Evolutionary conservation across 2,113 vertebrate genomes (phyloP).

Genomic region (Limnothrissa miodon): DNA sequence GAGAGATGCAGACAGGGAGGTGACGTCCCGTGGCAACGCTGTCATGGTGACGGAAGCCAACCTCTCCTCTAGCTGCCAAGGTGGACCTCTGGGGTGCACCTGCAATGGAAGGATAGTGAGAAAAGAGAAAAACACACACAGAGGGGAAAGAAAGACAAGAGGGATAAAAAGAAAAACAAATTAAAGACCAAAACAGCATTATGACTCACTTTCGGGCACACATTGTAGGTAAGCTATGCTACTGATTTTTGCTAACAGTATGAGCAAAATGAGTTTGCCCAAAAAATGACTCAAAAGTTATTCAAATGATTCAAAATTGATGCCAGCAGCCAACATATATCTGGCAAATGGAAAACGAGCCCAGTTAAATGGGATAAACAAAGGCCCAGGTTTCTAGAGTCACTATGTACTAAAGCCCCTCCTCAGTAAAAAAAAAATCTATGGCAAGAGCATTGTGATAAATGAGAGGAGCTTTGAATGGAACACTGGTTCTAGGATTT

Average conservation of each 20-base stretch:
- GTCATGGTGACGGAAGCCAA: constrained; percentile 81
- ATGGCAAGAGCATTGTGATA: constrained; percentile 15
- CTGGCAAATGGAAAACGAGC: constrained; percentile 44
- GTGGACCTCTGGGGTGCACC: constrained; percentile 73
- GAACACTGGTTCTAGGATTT: neutral
- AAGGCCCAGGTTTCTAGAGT: constrained; percentile 36
- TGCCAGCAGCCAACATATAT: constrained; percentile 61
- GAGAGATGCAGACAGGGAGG: constrained; percentile 74
- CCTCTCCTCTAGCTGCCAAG: constrained; percentile 78
- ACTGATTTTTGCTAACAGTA: constrained; percentile 17
- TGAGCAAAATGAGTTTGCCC: constrained; percentile 20
- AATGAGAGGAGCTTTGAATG: constrained; percentile 15
- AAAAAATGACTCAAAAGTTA: constrained; percentile 46
- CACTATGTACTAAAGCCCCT: constrained; percentile 43
- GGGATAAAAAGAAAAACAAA: neutral
- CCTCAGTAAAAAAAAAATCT: constrained; percentile 19
- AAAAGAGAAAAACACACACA: neutral
- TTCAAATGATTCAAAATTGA: constrained; percentile 54
- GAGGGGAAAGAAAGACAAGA: neutral
- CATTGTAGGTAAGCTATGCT: neutral
- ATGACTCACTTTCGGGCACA: neutral
- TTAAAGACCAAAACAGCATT: neutral
- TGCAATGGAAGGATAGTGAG: constrained; percentile 64
- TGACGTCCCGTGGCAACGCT: constrained; percentile 72
- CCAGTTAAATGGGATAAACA: constrained; percentile 45